phyloP scores from a whole-genome alignment of 2,888 invertebrate genomes.

The Trichopoda pennipes region DNA sequence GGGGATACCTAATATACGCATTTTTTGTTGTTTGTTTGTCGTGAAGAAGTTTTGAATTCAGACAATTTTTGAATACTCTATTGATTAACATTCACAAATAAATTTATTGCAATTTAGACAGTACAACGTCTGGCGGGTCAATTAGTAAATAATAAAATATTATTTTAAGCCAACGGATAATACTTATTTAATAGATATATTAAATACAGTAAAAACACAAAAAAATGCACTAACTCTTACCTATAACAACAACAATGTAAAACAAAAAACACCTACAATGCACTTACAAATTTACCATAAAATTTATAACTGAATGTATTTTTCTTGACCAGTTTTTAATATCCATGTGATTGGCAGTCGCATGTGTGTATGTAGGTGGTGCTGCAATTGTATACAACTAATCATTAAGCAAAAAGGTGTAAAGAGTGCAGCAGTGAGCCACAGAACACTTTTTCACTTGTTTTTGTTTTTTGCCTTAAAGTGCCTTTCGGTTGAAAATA shows the following conservation, averaged over 20 bases:
- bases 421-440: conserved; percentile 15
- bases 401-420: conserved; percentile 42
- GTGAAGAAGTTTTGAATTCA: too few relatives aligned
- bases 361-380: conserved; percentile 33
- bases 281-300: conserved; percentile 10
- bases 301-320: conserved; percentile 10
- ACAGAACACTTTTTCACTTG: background rate
- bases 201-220: background rate
- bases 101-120: too few relatives aligned
- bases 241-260: background rate
- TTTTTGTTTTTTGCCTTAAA: background rate
- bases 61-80: too few relatives aligned
- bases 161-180: conserved; percentile 32
- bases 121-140: too few relatives aligned
- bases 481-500: background rate
- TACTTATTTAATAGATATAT: conserved; percentile 1
- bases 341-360: background rate
- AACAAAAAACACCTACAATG: background rate
- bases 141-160: conserved; percentile 51
- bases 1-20: too few relatives aligned
- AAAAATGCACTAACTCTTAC: background rate
- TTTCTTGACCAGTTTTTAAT: background rate
- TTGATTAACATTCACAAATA: too few relatives aligned
- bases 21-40: too few relatives aligned
- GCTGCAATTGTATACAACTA: conserved; percentile 3